Conservation (phyloP, 2,888 invertebrate genomes). For the Lycaena phlaeas region DNA sequence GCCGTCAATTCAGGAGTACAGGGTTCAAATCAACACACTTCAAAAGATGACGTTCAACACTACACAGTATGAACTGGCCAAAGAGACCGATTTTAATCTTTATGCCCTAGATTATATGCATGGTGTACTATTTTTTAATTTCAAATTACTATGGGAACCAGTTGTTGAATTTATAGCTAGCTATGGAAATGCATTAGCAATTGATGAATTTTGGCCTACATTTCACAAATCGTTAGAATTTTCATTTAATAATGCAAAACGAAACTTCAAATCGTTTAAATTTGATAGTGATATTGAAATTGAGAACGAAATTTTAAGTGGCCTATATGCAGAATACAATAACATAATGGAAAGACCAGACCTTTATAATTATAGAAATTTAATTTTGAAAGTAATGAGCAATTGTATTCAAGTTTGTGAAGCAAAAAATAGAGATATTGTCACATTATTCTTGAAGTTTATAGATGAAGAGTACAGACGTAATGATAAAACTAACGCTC, state of each 20-base stretch:
- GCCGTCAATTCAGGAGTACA: constrained; percentile 83
- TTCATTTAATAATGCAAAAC: constrained; percentile 59
- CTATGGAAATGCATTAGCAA: constrained; percentile 76
- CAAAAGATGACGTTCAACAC: constrained; percentile 81
- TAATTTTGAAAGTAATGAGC: constrained; percentile 86
- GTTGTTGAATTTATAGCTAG: constrained; percentile 81
- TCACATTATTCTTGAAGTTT: constrained; percentile 85
- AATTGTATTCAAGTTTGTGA: constrained; percentile 84
- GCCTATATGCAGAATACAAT: constrained; percentile 47
- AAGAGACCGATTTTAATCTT: constrained; percentile 71
- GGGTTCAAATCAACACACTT: constrained; percentile 82
- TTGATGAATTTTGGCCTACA: constrained; percentile 81
- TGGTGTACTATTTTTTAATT: constrained; percentile 88
- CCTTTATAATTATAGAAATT: constrained; percentile 81
- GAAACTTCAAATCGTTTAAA: constrained; percentile 39
- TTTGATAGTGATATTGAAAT: constrained; percentile 49
- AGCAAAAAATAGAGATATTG: constrained; percentile 84
- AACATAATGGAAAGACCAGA: constrained; percentile 76
- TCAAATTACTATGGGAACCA: constrained; percentile 92
- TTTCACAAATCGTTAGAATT: constrained; percentile 75
- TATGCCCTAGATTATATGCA: constrained; percentile 85
- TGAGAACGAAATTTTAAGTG: constrained; percentile 35
- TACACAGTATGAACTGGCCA: constrained; percentile 69
- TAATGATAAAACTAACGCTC: constrained; percentile 44
- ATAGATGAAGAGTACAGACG: constrained; percentile 75